These are phyloP conservation scores for Sinhomidia bicolor DNA, from an alignment of 2,888 invertebrate species.

Conservation along the genomic window DNA sequence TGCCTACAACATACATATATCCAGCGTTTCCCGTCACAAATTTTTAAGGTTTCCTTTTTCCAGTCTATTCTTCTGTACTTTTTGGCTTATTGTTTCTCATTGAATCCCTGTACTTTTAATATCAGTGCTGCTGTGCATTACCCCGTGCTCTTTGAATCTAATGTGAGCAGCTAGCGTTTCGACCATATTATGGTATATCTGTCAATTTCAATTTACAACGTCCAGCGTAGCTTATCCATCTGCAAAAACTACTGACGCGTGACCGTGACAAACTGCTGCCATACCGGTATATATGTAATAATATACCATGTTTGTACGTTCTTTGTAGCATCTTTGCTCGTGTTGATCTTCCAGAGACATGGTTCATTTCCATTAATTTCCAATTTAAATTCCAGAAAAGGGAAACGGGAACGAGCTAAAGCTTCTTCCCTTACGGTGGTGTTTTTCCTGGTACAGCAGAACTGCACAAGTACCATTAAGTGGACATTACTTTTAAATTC, in stretches of 20 bases:
- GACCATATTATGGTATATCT: no score
- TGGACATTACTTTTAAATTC: neutral
- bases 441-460: neutral
- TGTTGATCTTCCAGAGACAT: neutral
- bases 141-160: no score
- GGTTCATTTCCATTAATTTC: slow-evolving; percentile 32
- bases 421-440: neutral
- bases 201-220: neutral
- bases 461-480: no score
- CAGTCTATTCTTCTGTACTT: no score
- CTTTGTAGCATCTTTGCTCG: neutral
- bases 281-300: neutral
- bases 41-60: no score
- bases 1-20: neutral
- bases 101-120: no score
- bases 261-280: neutral
- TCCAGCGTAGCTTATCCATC: neutral
- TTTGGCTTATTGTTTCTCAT: no score
- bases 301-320: neutral
- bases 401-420: neutral
- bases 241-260: neutral
- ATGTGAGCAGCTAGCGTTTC: no score
- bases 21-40: neutral
- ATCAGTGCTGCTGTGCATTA: no score
- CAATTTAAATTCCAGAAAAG: slow-evolving; percentile 31